Evolutionary conservation across 2,113 vertebrate species (phyloP), one percentile per base, ranked within the genome.

Genomic region (Oostethus manadensis): DNA sequence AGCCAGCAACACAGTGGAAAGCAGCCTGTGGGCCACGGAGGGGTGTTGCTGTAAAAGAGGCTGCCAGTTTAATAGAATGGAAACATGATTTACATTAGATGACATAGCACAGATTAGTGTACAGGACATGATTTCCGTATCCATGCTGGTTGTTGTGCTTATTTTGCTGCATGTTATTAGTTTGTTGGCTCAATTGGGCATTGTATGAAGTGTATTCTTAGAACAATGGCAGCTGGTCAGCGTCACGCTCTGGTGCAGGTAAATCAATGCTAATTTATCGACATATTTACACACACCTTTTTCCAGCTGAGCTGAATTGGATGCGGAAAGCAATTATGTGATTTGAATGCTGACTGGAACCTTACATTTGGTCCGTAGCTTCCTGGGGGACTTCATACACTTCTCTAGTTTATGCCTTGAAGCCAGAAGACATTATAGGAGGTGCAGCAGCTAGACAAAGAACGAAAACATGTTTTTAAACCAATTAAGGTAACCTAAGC

Each of bases 211-310:
- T 56, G 58, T 75, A 59, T 76, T 75, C 15, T 78, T 64, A 71
- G 76, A 71, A 64, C 47, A 56, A 58, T 51, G 40, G 64, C 68
- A 60, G 59, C 56, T 55, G 67, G 8, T 47, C 57, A 45, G 54
- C 54, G 54, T 51, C 14, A n/a, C 69, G 56, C 73, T 70, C 58
- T 51, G 50, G 76, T 66, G 14, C n/a, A 61, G 65, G 68, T 58
- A 64, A 77, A 84, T 89, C 84, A 71, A 84, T 88, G 73, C 74
- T 86, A 83, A 87, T 86, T 75, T 68, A 82, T 82, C 29, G 8
- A 33, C 29, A 33, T 33, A 33, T 75, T 82, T 68, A 77, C 21
- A 2, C 67, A 53, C 18, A 56, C 58, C 64, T n/a, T 50, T 60
- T 60, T 62, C 60, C 62, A 7, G 59, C 22, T 2, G 4, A 64